Conservation (phyloP, 2,113 vertebrate species). For the Pungitius pungitius region DNA sequence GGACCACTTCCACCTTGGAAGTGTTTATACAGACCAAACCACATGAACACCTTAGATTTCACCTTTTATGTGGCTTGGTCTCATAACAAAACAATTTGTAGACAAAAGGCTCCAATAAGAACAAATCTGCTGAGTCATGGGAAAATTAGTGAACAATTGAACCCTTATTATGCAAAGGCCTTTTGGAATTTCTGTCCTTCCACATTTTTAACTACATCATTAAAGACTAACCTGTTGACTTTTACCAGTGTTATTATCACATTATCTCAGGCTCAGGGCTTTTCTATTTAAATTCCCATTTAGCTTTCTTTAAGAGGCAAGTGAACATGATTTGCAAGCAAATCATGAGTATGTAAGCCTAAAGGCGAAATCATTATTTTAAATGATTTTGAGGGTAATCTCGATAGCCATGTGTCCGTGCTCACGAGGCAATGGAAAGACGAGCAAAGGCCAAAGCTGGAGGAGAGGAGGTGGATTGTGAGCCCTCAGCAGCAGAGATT, state of each 20-base stretch:
- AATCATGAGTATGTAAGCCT: constrained; percentile 5
- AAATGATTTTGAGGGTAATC: constrained; percentile 22
- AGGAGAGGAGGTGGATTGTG: constrained; percentile 3
- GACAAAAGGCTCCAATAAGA: neutral
- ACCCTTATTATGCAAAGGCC: neutral
- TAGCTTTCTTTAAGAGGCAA: neutral
- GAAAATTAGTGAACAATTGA: neutral
- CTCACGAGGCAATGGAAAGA: constrained; percentile 26
- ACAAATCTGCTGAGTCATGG: neutral
- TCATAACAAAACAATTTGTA: constrained; percentile 10
- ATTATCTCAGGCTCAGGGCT: neutral
- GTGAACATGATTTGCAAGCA: neutral
- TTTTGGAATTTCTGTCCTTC: neutral
- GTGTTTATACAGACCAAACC: neutral
- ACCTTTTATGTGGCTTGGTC: neutral
- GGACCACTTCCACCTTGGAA: constrained; percentile 11
- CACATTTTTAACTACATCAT: constrained; percentile 27
- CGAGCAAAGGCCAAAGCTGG: constrained; percentile 18
- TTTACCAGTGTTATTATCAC: neutral
- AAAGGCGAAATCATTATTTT: neutral
- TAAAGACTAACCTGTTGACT: constrained; percentile 28
- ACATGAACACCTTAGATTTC: no score
- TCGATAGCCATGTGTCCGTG: neutral
- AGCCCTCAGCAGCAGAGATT: constrained; percentile 20
- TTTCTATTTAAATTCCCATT: neutral